Evolutionary conservation across 2,113 vertebrate genomes (phyloP), one percentile per base, ranked within the genome.

Genomic region (Salvelinus alpinus): DNA sequence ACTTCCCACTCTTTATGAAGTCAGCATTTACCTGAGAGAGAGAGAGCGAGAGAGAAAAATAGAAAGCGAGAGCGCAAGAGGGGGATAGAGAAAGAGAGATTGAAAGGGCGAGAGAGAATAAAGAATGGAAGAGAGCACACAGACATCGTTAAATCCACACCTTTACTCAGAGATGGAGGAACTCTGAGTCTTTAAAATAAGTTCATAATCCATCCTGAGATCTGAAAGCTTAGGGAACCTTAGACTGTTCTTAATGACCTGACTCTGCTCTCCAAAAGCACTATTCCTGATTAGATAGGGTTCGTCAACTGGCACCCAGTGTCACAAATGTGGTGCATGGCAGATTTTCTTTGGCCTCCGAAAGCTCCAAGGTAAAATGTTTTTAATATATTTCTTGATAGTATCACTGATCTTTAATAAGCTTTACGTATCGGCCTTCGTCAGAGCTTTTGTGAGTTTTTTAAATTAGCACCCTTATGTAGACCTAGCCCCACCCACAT

Each of bases 1-100:
- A 99, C 67, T 94, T 89, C 0, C 96, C 97, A 0, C 80, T 95
- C 86, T 88, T 95, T 81, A 99, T 90, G 1, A 97, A 99, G 71
- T 98, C 96, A 18, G 91, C 82, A 0, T 92, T 95, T 80, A 95
- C 96, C 97, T 99, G 84, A 68, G 57, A 24, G 38, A 29, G 34
- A 51, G 9, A 74, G 9, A 82, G 51, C 48, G 3, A 69, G 0
- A 34, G 31, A 29, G 27, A 29, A 9, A 75, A 11, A 83, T 47
- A 60, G 3, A 69, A 0, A 34, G 6, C 6, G 1, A 2, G 8
- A 44, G 38, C 0, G 1, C 7, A 27, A 6, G 44, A 27, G 18
- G 62, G 7, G 38, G 38, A 9, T 2, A 44, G 8, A 44, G 8
- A 44, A 9, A 44, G 38, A 44, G 38, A 12, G 9, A 44, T 44